phyloP scores from a whole-genome alignment of 2,888 invertebrate genomes.

The Molorchus minor region DNA sequence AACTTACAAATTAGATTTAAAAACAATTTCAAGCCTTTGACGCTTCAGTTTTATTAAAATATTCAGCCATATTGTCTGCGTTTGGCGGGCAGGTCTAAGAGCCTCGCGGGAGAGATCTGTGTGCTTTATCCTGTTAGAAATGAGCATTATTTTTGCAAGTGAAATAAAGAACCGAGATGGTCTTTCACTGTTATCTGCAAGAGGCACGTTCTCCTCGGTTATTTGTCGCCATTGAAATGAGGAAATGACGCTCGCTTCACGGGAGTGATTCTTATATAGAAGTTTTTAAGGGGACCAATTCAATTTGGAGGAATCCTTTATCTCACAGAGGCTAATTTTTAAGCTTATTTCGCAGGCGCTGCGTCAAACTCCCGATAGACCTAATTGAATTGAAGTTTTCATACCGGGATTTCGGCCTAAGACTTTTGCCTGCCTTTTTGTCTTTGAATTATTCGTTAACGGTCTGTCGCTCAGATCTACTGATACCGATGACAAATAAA shows the following conservation, averaged over 20 bases:
- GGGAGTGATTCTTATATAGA: conserved; percentile 39
- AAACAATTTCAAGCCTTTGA: conserved; percentile 44
- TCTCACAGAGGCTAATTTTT: conserved; percentile 25
- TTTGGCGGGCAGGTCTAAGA: conserved; percentile 37
- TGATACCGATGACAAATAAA: no score
- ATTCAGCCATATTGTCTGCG: conserved; percentile 43
- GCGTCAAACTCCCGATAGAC: conserved; percentile 3
- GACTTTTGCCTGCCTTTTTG: not conserved
- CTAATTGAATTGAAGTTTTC: conserved; percentile 18
- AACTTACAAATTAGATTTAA: conserved; percentile 45
- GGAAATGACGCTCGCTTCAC: conserved; percentile 46
- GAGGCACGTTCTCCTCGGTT: conserved; percentile 53
- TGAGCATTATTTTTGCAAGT: conserved; percentile 56
- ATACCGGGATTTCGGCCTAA: not conserved
- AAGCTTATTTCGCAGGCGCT: conserved; percentile 12
- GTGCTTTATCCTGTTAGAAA: conserved; percentile 47
- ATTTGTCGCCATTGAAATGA: conserved; percentile 50
- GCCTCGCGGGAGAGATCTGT: conserved; percentile 34
- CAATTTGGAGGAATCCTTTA: conserved; percentile 22
- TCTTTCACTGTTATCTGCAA: conserved; percentile 55
- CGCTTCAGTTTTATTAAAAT: conserved; percentile 45
- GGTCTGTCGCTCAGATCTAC: no score
- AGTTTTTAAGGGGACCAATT: conserved; percentile 31
- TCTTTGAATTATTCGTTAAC: not conserved
- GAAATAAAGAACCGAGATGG: conserved; percentile 55